Evolutionary conservation across 1,140 invertebrate genomes (phyloP).

Genomic region (Anadara kagoshimensis): DNA sequence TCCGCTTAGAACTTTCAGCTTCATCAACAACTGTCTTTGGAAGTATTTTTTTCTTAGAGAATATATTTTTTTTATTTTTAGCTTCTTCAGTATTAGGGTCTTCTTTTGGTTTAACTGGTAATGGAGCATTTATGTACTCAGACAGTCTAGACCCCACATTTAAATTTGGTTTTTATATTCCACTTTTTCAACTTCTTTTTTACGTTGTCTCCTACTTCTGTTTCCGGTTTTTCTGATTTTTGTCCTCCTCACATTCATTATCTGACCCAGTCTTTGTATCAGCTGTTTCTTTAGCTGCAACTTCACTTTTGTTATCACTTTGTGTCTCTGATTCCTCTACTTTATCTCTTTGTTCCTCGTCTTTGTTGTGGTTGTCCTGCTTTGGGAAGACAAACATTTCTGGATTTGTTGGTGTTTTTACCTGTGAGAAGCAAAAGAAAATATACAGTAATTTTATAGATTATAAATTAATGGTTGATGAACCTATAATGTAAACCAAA

Average conservation of each 20-base stretch:
- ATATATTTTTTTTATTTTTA: constrained; percentile 50
- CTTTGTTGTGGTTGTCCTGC: no score
- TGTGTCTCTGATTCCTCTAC: background rate
- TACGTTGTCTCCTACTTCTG: constrained; percentile 42
- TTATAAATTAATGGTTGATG: no score
- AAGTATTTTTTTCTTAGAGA: constrained; percentile 37
- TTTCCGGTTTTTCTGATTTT: constrained; percentile 30
- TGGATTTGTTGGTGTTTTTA: no score
- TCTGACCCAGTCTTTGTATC: constrained; percentile 38
- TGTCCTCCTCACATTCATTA: constrained; percentile 73
- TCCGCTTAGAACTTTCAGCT: constrained; percentile 26
- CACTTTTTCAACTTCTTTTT: constrained; percentile 50
- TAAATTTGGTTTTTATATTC: constrained; percentile 71
- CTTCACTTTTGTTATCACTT: constrained; percentile 30
- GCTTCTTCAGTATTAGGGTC: constrained; percentile 47
- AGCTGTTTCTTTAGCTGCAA: background rate
- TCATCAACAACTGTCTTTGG: constrained; percentile 37
- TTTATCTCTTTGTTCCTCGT: background rate
- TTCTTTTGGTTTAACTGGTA: constrained; percentile 55
- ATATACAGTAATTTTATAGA: no score
- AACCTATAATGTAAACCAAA: no score
- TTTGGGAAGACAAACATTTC: no score
- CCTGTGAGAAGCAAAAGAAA: no score
- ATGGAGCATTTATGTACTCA: constrained; percentile 64
- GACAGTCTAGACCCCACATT: constrained; percentile 62